These are phyloP conservation scores for Pseudorhombus dupliciocellatus DNA, from an alignment of 2,113 vertebrate genomes.

Conservation along the genomic window DNA sequence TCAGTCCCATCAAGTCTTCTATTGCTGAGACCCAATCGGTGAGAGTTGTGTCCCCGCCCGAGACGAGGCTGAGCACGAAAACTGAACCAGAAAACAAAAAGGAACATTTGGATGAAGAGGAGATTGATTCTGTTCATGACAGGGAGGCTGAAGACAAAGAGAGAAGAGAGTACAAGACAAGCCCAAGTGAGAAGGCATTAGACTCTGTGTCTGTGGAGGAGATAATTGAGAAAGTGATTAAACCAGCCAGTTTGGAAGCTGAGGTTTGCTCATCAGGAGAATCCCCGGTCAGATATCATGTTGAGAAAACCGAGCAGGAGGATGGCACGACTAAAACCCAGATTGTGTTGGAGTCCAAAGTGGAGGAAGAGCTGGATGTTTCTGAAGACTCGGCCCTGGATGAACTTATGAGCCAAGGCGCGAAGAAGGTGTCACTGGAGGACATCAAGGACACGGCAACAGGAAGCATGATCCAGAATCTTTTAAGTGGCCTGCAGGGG, in stretches of 20 bases:
- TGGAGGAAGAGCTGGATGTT: constrained; percentile 85
- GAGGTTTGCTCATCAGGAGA: constrained; percentile 76
- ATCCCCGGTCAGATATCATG: constrained; percentile 83
- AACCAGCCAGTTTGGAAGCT: constrained; percentile 80
- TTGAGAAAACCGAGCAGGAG: constrained; percentile 83
- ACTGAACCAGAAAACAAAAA: constrained; percentile 59
- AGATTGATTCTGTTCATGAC: constrained; percentile 32
- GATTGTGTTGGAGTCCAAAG: constrained; percentile 87
- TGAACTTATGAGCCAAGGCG: constrained; percentile 80
- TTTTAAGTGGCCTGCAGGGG: constrained; percentile 83
- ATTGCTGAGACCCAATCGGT: constrained; percentile 55
- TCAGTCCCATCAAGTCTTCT: constrained; percentile 41
- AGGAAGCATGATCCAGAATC: constrained; percentile 85
- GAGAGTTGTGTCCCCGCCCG: constrained; percentile 61
- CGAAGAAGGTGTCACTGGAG: constrained; percentile 81
- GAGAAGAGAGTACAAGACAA: constrained; percentile 10
- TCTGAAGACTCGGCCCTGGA: constrained; percentile 77
- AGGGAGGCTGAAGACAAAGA: constrained; percentile 45
- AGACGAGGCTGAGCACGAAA: constrained; percentile 47
- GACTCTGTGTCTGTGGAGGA: constrained; percentile 80
- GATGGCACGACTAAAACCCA: constrained; percentile 86
- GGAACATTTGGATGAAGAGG: constrained; percentile 58
- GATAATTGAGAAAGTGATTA: constrained; percentile 88
- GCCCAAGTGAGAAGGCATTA: constrained; percentile 61
- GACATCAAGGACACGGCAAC: constrained; percentile 80